Evolutionary conservation across 2,113 vertebrate genomes (phyloP).

Genomic region (Phasianus colchicus): DNA sequence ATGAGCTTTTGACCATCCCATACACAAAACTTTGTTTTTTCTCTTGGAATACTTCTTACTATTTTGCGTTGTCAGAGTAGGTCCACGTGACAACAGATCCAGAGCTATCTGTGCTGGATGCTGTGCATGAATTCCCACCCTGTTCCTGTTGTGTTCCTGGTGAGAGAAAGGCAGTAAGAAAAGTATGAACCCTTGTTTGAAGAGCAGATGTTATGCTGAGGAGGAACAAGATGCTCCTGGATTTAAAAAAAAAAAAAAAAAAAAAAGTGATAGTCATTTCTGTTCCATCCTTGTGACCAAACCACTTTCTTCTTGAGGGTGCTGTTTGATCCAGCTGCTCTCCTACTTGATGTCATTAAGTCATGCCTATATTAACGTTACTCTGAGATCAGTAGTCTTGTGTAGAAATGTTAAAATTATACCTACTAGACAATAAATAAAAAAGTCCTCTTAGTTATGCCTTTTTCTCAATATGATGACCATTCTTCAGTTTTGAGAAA

Average conservation of each 20-base stretch:
- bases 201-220: not conserved
- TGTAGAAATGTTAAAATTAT: not conserved
- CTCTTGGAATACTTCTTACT: not conserved
- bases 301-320: not conserved
- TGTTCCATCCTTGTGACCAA: not conserved
- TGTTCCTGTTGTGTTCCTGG: not conserved
- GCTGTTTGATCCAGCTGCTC: not conserved
- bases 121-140: not conserved
- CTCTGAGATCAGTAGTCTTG: not conserved
- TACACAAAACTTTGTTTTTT: not conserved
- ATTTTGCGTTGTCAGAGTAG: not conserved
- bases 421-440: not conserved
- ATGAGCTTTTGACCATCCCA: not conserved
- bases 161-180: not conserved
- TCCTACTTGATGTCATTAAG: not conserved
- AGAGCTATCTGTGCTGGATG: not conserved
- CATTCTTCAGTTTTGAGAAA: constrained; percentile 30
- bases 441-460: not conserved
- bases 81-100: not conserved
- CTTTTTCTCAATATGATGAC: not conserved
- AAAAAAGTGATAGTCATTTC: not conserved
- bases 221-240: not conserved
- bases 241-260: not conserved
- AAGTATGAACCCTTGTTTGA: not conserved
- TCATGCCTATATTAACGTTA: not conserved